Percentiles rank a stretch among this genome's conserved stretches.
Evolutionary conservation across 2,797 vertebrate genomes (phyloP).

Genomic region (Pseudopleuronectes americanus): DNA sequence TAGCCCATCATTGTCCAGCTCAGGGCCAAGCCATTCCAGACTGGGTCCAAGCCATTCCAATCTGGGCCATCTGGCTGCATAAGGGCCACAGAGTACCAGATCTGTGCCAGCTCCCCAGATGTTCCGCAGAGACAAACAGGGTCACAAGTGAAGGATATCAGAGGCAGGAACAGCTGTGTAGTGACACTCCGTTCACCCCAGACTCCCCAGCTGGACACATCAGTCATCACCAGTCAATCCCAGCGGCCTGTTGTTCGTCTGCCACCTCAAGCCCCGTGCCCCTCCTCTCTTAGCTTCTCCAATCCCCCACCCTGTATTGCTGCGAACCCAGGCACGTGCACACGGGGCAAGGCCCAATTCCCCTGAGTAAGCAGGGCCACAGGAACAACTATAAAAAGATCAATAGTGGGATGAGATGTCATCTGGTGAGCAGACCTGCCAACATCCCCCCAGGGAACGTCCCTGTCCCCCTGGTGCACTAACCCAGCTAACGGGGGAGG

Average conservation of each 20-base stretch:
- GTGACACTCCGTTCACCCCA: conserved; percentile 61
- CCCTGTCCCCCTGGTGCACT: conserved; percentile 65
- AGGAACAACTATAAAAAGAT: conserved; percentile 78
- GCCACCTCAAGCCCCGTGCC: conserved; percentile 39
- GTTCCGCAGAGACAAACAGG: conserved; percentile 75
- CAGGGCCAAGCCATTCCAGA: conserved; percentile 34
- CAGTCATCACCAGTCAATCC: conserved; percentile 75
- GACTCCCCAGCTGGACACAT: conserved; percentile 73
- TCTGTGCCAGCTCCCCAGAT: conserved; percentile 78
- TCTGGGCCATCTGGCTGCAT: conserved; percentile 61
- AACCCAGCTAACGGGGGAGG: conserved; percentile 64
- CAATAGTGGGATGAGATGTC: conserved; percentile 83
- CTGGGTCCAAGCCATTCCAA: conserved; percentile 43
- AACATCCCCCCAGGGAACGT: conserved; percentile 77
- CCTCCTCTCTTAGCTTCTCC: conserved; percentile 8
- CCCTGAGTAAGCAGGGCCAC: conserved; percentile 66
- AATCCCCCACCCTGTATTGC: conserved; percentile 22
- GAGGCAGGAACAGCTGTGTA: conserved; percentile 78
- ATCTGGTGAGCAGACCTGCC: conserved; percentile 84
- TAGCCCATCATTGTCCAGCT: conserved; percentile 29
- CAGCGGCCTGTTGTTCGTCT: conserved; percentile 65
- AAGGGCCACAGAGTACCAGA: conserved; percentile 52
- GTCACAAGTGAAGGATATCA: conserved; percentile 78
- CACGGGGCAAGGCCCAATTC: conserved; percentile 58
- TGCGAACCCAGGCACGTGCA: conserved; percentile 60